phyloP scores from a whole-genome alignment of 2,113 vertebrate species.

The Phoxinus phoxinus region DNA sequence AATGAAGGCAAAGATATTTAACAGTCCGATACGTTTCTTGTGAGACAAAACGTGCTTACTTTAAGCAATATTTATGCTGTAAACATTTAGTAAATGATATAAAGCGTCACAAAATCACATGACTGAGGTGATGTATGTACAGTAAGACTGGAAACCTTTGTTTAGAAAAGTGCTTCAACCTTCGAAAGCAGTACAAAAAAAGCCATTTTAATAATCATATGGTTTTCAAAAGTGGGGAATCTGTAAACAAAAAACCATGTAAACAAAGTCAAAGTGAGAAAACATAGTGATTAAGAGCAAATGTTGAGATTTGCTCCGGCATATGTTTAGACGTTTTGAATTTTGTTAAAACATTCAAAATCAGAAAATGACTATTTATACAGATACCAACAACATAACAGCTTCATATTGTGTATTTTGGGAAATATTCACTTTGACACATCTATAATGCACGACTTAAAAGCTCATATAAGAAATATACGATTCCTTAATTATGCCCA shows the following conservation, averaged over 20 bases:
- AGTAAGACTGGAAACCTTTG: conserved; percentile 72
- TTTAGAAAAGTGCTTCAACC: conserved; percentile 73
- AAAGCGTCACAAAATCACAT: conserved; percentile 63
- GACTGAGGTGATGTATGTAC: conserved; percentile 65
- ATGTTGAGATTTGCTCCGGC: too few relatives aligned
- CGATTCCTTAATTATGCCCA: conserved; percentile 21
- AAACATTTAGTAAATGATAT: conserved; percentile 74
- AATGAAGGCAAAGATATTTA: conserved; percentile 70
- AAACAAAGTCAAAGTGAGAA: not conserved
- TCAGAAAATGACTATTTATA: not conserved
- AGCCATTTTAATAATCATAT: conserved; percentile 53
- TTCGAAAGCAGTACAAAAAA: conserved; percentile 71
- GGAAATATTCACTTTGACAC: not conserved
- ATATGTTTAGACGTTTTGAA: too few relatives aligned
- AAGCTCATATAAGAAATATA: conserved; percentile 22
- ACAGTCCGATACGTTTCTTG: conserved; percentile 62
- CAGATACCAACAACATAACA: not conserved
- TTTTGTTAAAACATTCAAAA: not conserved
- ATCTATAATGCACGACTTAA: not conserved
- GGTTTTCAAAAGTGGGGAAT: conserved; percentile 66
- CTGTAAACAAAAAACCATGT: conserved; percentile 42
- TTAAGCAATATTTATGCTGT: conserved; percentile 73
- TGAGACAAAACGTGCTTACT: conserved; percentile 70
- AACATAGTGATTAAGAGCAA: not conserved
- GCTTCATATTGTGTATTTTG: not conserved